Conservation (phyloP, 1,140 invertebrate species). For the Lineus longissimus region DNA sequence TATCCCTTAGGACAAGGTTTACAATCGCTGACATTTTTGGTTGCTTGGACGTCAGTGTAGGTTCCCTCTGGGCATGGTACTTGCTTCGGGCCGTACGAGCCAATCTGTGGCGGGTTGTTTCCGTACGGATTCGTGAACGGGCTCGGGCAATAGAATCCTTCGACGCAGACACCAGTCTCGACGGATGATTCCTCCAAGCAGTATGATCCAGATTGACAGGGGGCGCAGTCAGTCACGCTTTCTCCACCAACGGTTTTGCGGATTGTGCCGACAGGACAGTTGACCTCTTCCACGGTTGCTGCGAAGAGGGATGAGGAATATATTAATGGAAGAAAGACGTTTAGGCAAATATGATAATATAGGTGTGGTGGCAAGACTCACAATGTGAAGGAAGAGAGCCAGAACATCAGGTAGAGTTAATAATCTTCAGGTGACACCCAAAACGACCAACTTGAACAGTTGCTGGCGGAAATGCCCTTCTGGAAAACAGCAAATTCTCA, state of each 20-base stretch:
- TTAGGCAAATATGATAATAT: too few species aligned
- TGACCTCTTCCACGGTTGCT: conserved; percentile 43
- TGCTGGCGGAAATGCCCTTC: too few species aligned
- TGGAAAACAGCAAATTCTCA: too few species aligned
- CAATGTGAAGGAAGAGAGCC: too few species aligned
- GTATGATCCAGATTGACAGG: conserved; percentile 43
- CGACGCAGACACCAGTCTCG: conserved; percentile 30
- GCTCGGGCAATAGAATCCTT: conserved; percentile 46
- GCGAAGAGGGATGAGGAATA: conserved; percentile 11
- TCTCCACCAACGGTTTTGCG: conserved; percentile 28
- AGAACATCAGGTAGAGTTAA: too few species aligned
- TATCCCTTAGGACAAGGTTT: conserved; percentile 37
- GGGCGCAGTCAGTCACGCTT: conserved; percentile 34
- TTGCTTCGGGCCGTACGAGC: conserved; percentile 40
- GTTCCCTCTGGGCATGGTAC: conserved; percentile 47
- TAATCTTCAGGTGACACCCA: too few species aligned
- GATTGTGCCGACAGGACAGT: conserved; percentile 47
- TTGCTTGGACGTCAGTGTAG: conserved; percentile 33
- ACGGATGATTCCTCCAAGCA: conserved; percentile 37
- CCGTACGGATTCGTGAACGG: conserved; percentile 39
- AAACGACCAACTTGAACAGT: too few species aligned
- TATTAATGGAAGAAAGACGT: background rate
- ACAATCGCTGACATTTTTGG: conserved; percentile 37
- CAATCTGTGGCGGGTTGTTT: conserved; percentile 30
- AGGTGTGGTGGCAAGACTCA: too few species aligned